phyloP scores from a whole-genome alignment of 2,888 invertebrate species.

The Oscheius sp. region DNA sequence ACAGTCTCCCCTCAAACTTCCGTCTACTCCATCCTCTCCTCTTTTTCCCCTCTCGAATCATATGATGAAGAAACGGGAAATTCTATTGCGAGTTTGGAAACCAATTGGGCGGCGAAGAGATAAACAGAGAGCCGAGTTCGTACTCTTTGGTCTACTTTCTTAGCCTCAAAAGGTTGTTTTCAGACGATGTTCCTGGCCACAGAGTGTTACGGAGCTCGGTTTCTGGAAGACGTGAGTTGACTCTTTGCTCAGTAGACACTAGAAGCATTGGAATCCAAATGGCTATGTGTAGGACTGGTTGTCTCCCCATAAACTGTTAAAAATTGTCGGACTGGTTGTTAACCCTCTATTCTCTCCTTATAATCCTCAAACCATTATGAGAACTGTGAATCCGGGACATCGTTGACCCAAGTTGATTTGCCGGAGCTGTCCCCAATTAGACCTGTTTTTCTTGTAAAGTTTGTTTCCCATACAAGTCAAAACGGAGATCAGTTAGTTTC shows the following conservation, averaged over 20 bases:
- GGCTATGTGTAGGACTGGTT: background rate
- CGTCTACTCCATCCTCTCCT: background rate
- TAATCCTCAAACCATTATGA: background rate
- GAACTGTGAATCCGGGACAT: background rate
- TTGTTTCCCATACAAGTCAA: too few relatives aligned
- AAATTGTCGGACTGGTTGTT: too few relatives aligned
- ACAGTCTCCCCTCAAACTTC: background rate
- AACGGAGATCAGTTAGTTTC: too few relatives aligned
- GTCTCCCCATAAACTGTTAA: too few relatives aligned
- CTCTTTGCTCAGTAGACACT: background rate
- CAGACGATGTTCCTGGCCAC: constrained; percentile 14
- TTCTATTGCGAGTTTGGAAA: constrained; percentile 12
- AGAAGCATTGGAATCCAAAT: background rate
- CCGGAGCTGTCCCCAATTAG: background rate
- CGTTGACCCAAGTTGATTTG: background rate
- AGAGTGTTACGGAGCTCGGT: constrained; percentile 20
- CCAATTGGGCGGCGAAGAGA: constrained; percentile 2
- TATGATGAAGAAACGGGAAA: background rate
- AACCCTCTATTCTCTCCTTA: background rate
- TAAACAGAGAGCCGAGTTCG: background rate
- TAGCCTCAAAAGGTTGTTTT: background rate
- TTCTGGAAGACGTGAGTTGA: constrained; percentile 12
- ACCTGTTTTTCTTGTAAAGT: too few relatives aligned
- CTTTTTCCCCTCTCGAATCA: background rate
- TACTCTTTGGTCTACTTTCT: background rate